Base-by-base conservation (phyloP, 2,888 invertebrate species). In the Idaea biselata region DNA sequence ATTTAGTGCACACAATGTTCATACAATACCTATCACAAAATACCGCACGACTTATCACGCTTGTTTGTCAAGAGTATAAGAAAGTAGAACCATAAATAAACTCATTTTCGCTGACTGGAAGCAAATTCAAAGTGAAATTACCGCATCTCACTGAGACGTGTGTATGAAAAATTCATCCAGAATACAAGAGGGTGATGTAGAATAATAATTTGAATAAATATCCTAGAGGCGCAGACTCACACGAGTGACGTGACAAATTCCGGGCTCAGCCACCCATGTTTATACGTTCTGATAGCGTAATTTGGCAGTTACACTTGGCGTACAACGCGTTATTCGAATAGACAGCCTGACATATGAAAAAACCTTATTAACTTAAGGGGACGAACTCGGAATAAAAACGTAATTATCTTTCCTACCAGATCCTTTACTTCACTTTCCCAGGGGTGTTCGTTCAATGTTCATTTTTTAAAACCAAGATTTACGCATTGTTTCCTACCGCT, bases 141-240 rank as follows among this genome's bases (percentile, higher is more conserved):
- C 89, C 84, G 82, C 79, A 80, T 82, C 88, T 82, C 79, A 75
- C 77, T 79, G 82, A 84, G 85, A 83, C 86, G 88, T 89, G 87
- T 83, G 87, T 86, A 91, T 92, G 91, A 91, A 92, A 92, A 91
- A 91, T 92, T 92, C 91, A 92, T 92, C 86, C 82, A 79, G 76
- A 79, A 84, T 86, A 85, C 89, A 88, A 87, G 86, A 90, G 56
- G 88, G 90, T 83, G 89, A 80, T 81, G 84, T 79, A 80, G 86
- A 86, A 84, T 88, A 86, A 91, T 89, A 89, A 91, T 91, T 91
- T 91, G 88, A 91, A 92, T 91, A 91, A 91, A 91, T 89, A 90
- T 89, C 82, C 44, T 2, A 44, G 44, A 88, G 84, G 84, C 67
- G 64, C 65, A 65, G 64, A 77, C 78, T 79, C 85, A 83, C 78